These are phyloP conservation scores for Trichacis sp. DNA, from an alignment of 2,888 invertebrate species.

Conservation along the genomic window DNA sequence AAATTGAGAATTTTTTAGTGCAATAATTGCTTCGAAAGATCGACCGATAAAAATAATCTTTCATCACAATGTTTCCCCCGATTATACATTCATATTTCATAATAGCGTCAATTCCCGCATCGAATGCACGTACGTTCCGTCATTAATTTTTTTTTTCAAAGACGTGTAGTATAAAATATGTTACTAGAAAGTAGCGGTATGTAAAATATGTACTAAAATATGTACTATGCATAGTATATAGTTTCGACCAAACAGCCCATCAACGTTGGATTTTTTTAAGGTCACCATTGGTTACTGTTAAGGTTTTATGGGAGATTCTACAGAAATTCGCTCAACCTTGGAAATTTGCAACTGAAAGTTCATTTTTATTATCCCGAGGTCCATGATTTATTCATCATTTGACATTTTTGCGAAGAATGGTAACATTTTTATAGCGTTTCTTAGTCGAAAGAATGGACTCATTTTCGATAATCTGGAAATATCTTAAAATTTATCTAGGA, in stretches of 20 bases:
- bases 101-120: background rate
- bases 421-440: too few species aligned
- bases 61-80: background rate
- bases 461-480: too few species aligned
- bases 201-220: background rate
- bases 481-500: too few species aligned
- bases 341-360: background rate
- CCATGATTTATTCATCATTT: background rate
- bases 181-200: background rate
- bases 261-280: background rate
- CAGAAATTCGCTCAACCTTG: background rate
- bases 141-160: background rate
- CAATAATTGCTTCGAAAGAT: background rate
- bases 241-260: background rate
- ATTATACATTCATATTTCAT: background rate
- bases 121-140: too few species aligned
- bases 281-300: slow-evolving; percentile 4
- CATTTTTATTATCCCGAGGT: background rate
- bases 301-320: background rate
- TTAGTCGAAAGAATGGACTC: too few species aligned
- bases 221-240: background rate
- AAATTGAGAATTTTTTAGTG: background rate
- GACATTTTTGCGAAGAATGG: too few species aligned
- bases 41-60: background rate
- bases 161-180: background rate